Percentiles rank a stretch among this genome's conserved stretches.
Conservation (phyloP, 2,888 invertebrate genomes). For the Spisula solida region DNA sequence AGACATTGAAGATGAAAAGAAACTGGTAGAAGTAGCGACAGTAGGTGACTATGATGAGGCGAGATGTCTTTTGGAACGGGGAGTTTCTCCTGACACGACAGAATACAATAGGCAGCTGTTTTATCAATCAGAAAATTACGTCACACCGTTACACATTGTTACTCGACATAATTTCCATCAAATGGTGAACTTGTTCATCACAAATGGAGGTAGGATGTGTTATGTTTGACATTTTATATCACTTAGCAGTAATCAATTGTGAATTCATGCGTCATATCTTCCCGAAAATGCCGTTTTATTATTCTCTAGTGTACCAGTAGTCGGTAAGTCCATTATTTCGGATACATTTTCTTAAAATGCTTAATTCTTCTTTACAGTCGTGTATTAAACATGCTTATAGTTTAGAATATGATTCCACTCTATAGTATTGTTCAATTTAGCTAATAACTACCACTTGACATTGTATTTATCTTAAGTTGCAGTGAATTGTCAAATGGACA, state of each 20-base stretch:
- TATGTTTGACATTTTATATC: not conserved
- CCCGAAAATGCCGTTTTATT: not conserved
- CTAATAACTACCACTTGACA: too few relatives aligned
- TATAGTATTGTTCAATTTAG: too few relatives aligned
- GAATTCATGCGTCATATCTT: not conserved
- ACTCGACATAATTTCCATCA: constrained; percentile 74
- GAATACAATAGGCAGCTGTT: constrained; percentile 85
- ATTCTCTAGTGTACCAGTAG: not conserved
- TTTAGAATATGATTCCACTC: too few relatives aligned
- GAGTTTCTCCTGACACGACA: constrained; percentile 83
- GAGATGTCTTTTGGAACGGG: constrained; percentile 74
- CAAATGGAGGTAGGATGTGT: constrained; percentile 76
- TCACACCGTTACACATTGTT: constrained; percentile 84
- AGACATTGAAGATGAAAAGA: constrained; percentile 79
- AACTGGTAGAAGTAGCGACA: constrained; percentile 80
- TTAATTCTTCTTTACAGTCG: too few relatives aligned
- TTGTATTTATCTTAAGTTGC: too few relatives aligned
- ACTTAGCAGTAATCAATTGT: not conserved
- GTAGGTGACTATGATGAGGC: constrained; percentile 77
- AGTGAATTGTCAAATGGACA: too few relatives aligned
- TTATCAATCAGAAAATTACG: constrained; percentile 85
- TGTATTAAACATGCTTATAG: too few relatives aligned
- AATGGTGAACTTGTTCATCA: constrained; percentile 79
- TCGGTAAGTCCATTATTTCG: not conserved
- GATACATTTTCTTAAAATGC: not conserved